These are phyloP conservation scores for Halictus rubicundus DNA, from an alignment of 1,140 invertebrate genomes.

Conservation along the genomic window DNA sequence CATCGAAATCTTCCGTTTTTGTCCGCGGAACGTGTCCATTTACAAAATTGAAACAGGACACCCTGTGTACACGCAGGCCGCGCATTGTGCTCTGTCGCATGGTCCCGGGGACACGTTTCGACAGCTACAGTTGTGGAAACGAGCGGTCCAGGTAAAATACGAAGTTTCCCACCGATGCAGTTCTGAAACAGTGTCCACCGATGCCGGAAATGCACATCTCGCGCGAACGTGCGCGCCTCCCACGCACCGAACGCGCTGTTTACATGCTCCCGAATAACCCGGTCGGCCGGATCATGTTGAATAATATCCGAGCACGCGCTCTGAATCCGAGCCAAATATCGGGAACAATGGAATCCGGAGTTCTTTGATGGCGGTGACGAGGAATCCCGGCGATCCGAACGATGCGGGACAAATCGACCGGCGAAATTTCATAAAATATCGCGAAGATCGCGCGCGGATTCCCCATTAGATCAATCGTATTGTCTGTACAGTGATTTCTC, in stretches of 20 bases:
- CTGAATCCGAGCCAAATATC: background rate
- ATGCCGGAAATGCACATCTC: conserved; percentile 3
- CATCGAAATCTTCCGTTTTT: background rate
- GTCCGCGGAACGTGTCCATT: background rate
- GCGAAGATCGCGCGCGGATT: too few relatives aligned
- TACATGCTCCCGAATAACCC: background rate
- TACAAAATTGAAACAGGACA: conserved; percentile 18
- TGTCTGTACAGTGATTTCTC: too few relatives aligned
- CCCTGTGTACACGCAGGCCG: background rate
- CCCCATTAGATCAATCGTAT: too few relatives aligned
- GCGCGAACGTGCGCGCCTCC: background rate
- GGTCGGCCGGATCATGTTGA: background rate
- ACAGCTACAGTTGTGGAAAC: conserved; percentile 16
- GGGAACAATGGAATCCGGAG: background rate
- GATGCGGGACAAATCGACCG: too few relatives aligned
- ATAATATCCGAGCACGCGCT: background rate
- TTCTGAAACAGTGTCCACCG: conserved; percentile 21
- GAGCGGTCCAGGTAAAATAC: conserved; percentile 19
- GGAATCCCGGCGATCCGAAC: too few relatives aligned
- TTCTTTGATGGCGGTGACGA: background rate
- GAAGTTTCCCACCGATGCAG: conserved; percentile 26
- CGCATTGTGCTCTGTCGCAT: background rate
- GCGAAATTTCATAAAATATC: too few relatives aligned
- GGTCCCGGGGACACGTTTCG: conserved; percentile 11
- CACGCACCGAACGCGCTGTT: background rate